Evolutionary conservation across 2,888 invertebrate species (phyloP), one percentile per base, ranked within the genome.

Genomic region (Tiphia femorata): DNA sequence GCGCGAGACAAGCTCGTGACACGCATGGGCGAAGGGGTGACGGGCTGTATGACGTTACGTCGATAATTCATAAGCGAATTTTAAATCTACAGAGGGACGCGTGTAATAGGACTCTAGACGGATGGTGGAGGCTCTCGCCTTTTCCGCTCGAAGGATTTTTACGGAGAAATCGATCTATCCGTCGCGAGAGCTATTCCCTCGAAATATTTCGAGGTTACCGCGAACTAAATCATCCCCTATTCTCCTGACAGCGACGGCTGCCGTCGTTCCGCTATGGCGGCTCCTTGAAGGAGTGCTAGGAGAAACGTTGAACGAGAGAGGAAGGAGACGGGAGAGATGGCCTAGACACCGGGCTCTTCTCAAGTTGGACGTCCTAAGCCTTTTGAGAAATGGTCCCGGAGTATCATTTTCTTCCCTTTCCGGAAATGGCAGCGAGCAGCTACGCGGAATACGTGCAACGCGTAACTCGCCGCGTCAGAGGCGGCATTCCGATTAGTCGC

Each of bases 371-470:
- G 10, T 51, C 29, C 46, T 62, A 57, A 62, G 51, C 46, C 48
- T 48, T 56, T 19, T 56, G 62, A 64, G 54, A 64, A 62, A 62
- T 64, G 59, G 46, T 44, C 35, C 25, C 40, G 20, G 21, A 25
- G 23, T 20, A 51, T 62, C 35, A 49, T 52, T 51, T 57, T 47
- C 53, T 51, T 53, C 51, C 49, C 42, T 41, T 21, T 20, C 38
- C 49, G 27, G 30, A 44, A 53, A 48, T 33, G 27, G 33, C 41
- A 12, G 23, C 21, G 16, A n/a, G n/a, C n/a, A n/a, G n/a, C n/a
- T n/a, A n/a, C 25, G 14, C 20, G 20, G 12, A 2, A 3, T 33
- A 20, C 33, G n/a, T n/a, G n/a, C n/a, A n/a, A n/a, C n/a, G n/a
- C n/a, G n/a, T n/a, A n/a, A n/a, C n/a, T n/a, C n/a, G n/a, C n/a